Conservation (phyloP, 2,797 vertebrate species). For the Artibeus lituratus region DNA sequence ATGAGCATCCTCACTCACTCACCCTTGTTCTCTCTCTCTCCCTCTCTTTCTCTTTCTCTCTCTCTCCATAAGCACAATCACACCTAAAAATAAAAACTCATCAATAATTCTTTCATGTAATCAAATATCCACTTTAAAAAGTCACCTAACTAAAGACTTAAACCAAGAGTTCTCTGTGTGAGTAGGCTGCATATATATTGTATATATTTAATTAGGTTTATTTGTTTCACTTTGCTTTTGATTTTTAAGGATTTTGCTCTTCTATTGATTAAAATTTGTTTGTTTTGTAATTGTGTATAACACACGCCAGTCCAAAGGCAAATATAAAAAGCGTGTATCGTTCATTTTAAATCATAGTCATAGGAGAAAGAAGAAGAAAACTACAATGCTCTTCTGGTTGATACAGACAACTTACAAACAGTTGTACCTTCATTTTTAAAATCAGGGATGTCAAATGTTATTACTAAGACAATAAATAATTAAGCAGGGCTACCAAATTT, state of each 20-base stretch:
- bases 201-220: background rate
- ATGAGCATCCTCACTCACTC: background rate
- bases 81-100: background rate
- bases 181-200: background rate
- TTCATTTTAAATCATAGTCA: background rate
- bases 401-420: background rate
- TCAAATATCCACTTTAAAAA: slow-evolving; percentile 47
- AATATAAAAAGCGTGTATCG: background rate
- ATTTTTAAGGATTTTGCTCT: background rate
- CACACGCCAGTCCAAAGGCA: background rate
- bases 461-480: background rate
- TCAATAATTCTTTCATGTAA: background rate
- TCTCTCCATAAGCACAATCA: background rate
- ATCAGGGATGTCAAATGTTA: background rate
- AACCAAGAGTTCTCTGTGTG: slow-evolving; percentile 21
- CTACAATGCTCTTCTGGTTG: background rate
- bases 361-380: background rate
- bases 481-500: background rate
- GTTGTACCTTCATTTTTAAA: background rate
- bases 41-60: background rate
- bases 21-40: background rate
- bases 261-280: background rate
- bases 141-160: slow-evolving; percentile 17
- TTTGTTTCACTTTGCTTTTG: background rate
- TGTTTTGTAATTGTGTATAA: background rate